Evolutionary conservation across 2,113 vertebrate genomes (phyloP).

Genomic region (Python bivittatus): DNA sequence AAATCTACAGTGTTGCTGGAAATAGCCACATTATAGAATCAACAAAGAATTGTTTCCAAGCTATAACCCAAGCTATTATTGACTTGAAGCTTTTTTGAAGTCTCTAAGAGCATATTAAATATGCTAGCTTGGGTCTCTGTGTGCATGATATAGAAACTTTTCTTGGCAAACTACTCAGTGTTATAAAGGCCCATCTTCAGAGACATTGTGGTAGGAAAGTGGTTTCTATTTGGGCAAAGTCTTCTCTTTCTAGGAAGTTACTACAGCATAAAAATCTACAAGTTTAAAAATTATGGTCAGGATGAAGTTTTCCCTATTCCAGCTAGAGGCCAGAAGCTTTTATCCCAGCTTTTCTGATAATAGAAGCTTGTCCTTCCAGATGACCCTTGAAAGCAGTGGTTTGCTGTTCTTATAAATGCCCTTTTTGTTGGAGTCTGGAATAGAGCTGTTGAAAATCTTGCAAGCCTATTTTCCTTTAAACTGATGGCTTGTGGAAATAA

Average conservation of each 20-base stretch:
- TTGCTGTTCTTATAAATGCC: conserved; percentile 16
- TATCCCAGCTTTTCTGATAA: background rate
- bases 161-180: background rate
- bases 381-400: background rate
- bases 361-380: background rate
- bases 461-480: background rate
- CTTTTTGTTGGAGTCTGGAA: background rate
- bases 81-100: background rate
- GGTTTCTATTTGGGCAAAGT: background rate
- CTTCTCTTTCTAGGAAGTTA: background rate
- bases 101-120: background rate
- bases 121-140: background rate
- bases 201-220: background rate
- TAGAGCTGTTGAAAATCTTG: background rate
- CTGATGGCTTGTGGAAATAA: conserved; percentile 2
- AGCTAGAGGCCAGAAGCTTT: background rate
- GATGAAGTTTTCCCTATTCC: background rate
- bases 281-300: background rate
- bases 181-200: background rate
- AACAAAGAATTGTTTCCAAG: background rate
- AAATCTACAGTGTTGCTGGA: background rate
- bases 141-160: conserved; percentile 8
- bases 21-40: background rate
- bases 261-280: conserved; percentile 16
- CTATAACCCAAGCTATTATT: background rate